Evolutionary conservation across 2,888 invertebrate species (phyloP), one percentile per base, ranked within the genome.

Genomic region (Machimus atricapillus): DNA sequence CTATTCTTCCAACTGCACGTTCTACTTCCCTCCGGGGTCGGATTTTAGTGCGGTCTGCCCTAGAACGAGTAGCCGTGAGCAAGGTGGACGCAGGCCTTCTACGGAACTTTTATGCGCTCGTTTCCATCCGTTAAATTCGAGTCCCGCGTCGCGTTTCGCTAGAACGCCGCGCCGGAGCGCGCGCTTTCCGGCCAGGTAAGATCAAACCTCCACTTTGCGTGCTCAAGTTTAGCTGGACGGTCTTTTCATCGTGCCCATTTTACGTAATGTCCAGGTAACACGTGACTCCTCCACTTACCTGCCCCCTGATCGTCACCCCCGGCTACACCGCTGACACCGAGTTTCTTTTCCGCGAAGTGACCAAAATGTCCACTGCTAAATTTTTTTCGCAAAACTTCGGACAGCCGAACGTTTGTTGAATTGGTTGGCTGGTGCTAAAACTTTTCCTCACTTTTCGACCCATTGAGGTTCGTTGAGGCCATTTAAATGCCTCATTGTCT

Each of bases 1-100:
- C 78, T 78, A 78, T 78, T 78, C 78, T 78, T 78, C 40, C 78
- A 23, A 23, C 66, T 78, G 23, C 78, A 78, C 40, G 43, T 78
- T 78, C 37, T 78, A 78, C 43, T 78, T 78, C 78, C 78, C 23
- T 77, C 43, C 12, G 78, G 43, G 23, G 6, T 78, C 46, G 43
- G 40, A 76, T 76, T 76, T 37, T 37, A 43, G 43, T 77, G 3
- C 34, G 78, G 37, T 40, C 40, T 78, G 78, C 78, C 78, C 78
- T 78, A 78, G 78, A 78, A 78, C 78, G 43, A 37, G 43, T 19
- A 78, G n/a, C 43, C 37, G 40, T 78, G 46, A 43, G 78, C 40
- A 78, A 78, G 78, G 78, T 78, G 43, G 14, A 46, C 40, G 40
- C 40, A 40, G 46, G 19, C 66, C 66, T 66, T 66, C 66, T 66